Evolutionary conservation across 2,113 vertebrate genomes (phyloP), one percentile per base, ranked within the genome.

Genomic region (Sterna hirundo): DNA sequence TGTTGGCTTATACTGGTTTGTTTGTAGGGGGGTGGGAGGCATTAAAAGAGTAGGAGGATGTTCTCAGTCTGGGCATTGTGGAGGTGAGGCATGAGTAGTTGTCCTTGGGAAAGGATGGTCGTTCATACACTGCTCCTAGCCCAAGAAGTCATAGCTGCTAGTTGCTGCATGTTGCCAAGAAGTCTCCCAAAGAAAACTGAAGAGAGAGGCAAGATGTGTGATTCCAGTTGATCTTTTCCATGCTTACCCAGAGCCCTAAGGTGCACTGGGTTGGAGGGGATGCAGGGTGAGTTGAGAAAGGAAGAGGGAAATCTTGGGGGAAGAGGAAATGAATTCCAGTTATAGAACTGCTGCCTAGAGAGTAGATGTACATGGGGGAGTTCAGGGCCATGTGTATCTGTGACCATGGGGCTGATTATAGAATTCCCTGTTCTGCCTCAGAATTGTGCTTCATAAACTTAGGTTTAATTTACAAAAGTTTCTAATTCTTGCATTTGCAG

Each of bases 351-450:
- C 52, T 91, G 17, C 5, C 34, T 2, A 3, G 13, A 75, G 34
- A 5, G 17, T 29, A 42, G 47, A 52, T 71, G 27, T 62, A 42
- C 4, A 6, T 25, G 3, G 3, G 5, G 2, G 0, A 65, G 8
- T 70, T 79, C 49, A 71, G 51, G n/a, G 51, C 14, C 19, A 5
- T 13, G 0, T 76, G 13, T 71, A 30, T 75, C 51, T 78, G 16
- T 74, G 77, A n/a, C 11, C 6, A 8, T 46, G n/a, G 38, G 34
- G 2, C 17, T 76, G 17, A 23, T 55, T 34, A 49, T 26, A 54
- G n/a, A 71, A 68, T 81, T 89, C 9, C 6, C 2, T 10, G 75
- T 86, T 83, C 46, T 80, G 42, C 42, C 13, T 80, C 47, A 49
- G 20, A 54, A 47, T 7, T 71, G 17, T 86, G 51, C 5, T 83